A percentile compares a stretch with the other conserved stretches of the same genome.
Conservation (phyloP, 2,888 invertebrate species). For the Rotaria magnacalcarata region DNA sequence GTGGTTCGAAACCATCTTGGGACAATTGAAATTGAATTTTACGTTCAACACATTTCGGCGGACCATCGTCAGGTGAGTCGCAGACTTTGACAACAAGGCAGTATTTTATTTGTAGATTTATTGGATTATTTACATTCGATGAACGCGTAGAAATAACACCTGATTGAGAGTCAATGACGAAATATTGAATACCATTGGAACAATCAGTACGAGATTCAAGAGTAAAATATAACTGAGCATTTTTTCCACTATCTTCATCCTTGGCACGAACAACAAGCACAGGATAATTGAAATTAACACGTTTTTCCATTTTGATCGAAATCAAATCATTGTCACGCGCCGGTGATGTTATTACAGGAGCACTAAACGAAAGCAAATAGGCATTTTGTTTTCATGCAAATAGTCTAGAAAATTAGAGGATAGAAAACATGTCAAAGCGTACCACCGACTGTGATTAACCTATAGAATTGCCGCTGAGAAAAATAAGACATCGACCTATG, state of each 20-base stretch:
- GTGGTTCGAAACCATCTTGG: conserved; percentile 40
- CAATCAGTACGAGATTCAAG: background rate
- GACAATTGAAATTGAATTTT: conserved; percentile 27
- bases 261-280: conserved; percentile 86
- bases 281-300: conserved; percentile 73
- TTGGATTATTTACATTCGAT: background rate
- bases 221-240: conserved; percentile 13
- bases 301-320: conserved; percentile 25
- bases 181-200: background rate
- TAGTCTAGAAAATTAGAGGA: no score
- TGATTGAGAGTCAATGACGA: background rate
- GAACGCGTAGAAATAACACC: conserved; percentile 15
- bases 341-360: background rate
- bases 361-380: background rate
- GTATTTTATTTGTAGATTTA: conserved; percentile 12
- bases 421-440: no score
- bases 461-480: no score
- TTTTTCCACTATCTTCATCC: conserved; percentile 71
- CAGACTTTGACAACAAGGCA: conserved; percentile 23
- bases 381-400: no score
- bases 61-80: background rate
- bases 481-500: no score
- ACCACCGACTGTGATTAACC: no score
- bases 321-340: conserved; percentile 31
- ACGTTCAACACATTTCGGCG: conserved; percentile 16